Evolutionary conservation across 2,888 invertebrate species (phyloP), one percentile per base, ranked within the genome.

Genomic region (Allolobophora icterica): DNA sequence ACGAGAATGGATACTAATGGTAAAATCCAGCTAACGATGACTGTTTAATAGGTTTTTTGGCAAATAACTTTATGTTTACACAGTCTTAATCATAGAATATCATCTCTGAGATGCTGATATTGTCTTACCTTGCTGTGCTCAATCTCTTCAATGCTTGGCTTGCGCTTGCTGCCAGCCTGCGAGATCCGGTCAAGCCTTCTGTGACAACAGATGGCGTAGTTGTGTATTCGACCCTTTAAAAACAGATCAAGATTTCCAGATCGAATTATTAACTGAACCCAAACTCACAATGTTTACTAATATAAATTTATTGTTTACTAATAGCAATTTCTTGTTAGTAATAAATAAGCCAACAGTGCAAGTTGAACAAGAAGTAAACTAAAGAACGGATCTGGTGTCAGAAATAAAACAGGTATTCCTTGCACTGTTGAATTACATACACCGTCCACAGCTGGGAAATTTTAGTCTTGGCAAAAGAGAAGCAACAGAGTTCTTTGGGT

Each of bases 61-160:
- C n/a, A n/a, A n/a, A n/a, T n/a, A n/a, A n/a, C n/a, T n/a, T n/a
- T n/a, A n/a, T n/a, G n/a, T n/a, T 71, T 30, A 71, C 6, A 71
- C 8, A n/a, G 71, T n/a, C 71, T n/a, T 71, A 71, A 71, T 30
- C 71, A 71, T 0, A 71, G 30, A 13, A n/a, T 2, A 71, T 71
- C 71, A 71, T 71, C n/a, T 71, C 71, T 6, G 11, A 3, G 71
- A 71, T n/a, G n/a, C 11, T 0, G 11, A 71, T 71, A n/a, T 71
- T n/a, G 58, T 71, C 35, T 35, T 34, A 17, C 97, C 96, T 98
- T 97, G 52, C 98, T 98, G 95, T 98, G 98, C 95, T 98, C 98
- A 91, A 99, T 97, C 95, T 99, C 98, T 94, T 98, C 98, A n/a
- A 97, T 96, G 34, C 97, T 97, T 4, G 99, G 98, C 95, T 98